Base-by-base conservation (phyloP, 2,797 vertebrate genomes). In the Myotis pilosus region DNA sequence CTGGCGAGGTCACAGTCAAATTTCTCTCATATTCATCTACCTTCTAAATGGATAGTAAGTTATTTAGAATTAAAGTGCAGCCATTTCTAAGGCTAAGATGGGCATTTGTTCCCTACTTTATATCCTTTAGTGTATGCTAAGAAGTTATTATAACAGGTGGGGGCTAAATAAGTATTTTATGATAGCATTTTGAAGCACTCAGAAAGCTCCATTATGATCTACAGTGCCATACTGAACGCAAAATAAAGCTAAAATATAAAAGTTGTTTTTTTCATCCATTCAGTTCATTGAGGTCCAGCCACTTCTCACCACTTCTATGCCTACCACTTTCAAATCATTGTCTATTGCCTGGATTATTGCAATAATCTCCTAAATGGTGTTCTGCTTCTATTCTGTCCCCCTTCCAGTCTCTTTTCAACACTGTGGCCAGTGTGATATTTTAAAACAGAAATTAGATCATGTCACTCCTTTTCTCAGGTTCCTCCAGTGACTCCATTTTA, bases 131-230 rank as follows among this genome's bases (percentile, higher is more conserved):
- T 69, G 49, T 60, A 44, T 62, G 51, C 51, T 78, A 62, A 60
- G 62, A 92, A 87, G 9, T 75, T 80, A 44, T 86, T 49, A 89
- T 84, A 84, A 87, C 72, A 84, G 72, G 28, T 66, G n/a, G 36
- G 23, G 25, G 78, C 44, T 88, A 38, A 89, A 85, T 57, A 89
- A 51, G 49, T 53, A 60, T 53, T 76, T 91, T 83, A 68, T 83
- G 76, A 76, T n/a, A 87, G 44, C 44, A 91, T 75, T 78, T 82
- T 55, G 44, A 95, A 82, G 25, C 75, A 44, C 16, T 36, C 30
- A 82, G 36, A 64, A 86, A 91, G 38, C 8, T 57, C 55, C 49
- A 57, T 55, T 75, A 87, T 81, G 41, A 66, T 44, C 13, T 81
- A n/a, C 22, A 75, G 44, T 60, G n/a, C 38, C 23, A 89, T 76